phyloP scores from a whole-genome alignment of 2,113 vertebrate genomes.

The Xyliphius kryptos region DNA sequence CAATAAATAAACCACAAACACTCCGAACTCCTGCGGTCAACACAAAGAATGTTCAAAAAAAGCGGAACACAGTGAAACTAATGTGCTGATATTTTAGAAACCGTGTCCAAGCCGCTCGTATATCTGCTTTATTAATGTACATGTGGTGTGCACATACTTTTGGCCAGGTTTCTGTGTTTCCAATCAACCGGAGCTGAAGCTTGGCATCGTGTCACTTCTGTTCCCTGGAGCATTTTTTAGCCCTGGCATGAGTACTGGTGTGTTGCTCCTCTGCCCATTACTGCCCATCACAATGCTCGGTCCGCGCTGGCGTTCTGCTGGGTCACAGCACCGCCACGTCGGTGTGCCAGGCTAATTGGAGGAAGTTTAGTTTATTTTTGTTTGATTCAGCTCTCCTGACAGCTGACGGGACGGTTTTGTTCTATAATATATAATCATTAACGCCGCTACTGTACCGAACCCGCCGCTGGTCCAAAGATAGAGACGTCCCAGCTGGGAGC shows the following conservation, averaged over 20 bases:
- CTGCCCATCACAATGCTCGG: conserved; percentile 8
- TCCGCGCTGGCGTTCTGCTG: conserved; percentile 1
- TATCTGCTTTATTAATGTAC: too few relatives aligned
- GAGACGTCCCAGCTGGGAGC: background rate
- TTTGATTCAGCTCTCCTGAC: conserved; percentile 12
- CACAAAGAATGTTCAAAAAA: too few relatives aligned
- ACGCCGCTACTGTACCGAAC: too few relatives aligned
- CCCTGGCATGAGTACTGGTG: conserved; percentile 1
- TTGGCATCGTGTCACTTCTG: background rate
- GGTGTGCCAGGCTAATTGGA: conserved; percentile 3
- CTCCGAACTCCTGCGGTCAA: too few relatives aligned
- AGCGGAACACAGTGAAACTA: too few relatives aligned
- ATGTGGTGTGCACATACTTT: too few relatives aligned
- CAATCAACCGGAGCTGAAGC: too few relatives aligned
- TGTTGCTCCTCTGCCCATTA: background rate
- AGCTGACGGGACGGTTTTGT: conserved; percentile 1
- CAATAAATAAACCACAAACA: too few relatives aligned
- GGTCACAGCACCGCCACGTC: background rate
- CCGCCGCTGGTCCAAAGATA: background rate
- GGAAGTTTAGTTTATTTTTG: background rate
- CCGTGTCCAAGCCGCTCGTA: too few relatives aligned
- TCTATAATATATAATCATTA: conserved; percentile 7
- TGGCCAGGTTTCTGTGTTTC: too few relatives aligned
- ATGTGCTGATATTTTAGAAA: too few relatives aligned
- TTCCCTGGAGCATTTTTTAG: background rate